Evolutionary conservation across 30 jellyfish, hydroid and myxozoan genomes (phyloP).

Genomic region (Cassiopea xamachana): DNA sequence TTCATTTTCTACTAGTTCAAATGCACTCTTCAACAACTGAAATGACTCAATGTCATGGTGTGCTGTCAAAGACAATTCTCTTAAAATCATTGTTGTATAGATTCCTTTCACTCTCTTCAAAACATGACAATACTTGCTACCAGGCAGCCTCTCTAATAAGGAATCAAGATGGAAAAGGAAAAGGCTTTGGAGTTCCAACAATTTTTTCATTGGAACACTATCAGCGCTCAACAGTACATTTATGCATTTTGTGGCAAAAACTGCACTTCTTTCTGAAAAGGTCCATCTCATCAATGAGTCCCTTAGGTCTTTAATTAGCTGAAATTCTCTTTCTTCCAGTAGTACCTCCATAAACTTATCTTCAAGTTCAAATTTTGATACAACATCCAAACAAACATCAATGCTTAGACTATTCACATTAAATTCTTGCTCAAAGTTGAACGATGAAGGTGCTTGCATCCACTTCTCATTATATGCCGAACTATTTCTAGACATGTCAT

Average conservation of each 20-base stretch:
- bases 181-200: neutral
- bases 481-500: neutral
- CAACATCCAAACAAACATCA: constrained; percentile 16
- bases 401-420: neutral
- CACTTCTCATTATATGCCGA: neutral
- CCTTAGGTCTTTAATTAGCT: neutral
- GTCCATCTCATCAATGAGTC: constrained; percentile 43
- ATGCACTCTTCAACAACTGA: neutral
- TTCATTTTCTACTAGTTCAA: neutral
- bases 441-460: neutral
- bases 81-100: neutral
- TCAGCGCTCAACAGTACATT: neutral
- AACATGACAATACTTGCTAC: neutral
- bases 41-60: neutral
- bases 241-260: neutral
- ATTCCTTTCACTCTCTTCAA: neutral
- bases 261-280: neutral
- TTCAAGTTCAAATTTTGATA: constrained; percentile 1
- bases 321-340: neutral
- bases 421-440: neutral
- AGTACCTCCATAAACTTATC: neutral
- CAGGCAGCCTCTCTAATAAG: neutral
- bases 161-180: neutral
- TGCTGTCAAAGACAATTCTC: neutral
- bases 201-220: no score